phyloP scores from a whole-genome alignment of 2,797 vertebrate genomes.

The Orestias chungarensis region DNA sequence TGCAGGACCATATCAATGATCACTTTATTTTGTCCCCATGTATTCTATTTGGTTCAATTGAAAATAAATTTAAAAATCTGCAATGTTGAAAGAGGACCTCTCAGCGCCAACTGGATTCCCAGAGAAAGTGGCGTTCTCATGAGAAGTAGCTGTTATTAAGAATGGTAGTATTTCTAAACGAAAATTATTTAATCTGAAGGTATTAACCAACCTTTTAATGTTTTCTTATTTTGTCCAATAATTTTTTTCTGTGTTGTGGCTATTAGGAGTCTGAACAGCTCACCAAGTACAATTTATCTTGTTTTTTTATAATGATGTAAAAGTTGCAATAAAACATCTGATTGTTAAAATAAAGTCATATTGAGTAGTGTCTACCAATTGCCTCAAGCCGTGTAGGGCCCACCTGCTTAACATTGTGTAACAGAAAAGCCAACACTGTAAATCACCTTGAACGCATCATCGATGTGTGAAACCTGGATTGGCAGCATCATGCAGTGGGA shows the following conservation, averaged over 20 bases:
- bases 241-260: neutral
- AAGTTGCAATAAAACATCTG: neutral
- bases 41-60: constrained; percentile 22
- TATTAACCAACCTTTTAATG: neutral
- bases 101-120: constrained; percentile 37
- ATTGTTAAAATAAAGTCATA: neutral
- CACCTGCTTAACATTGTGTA: neutral
- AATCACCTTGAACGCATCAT: neutral
- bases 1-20: constrained; percentile 10
- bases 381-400: neutral
- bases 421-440: neutral
- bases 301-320: neutral
- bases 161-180: constrained; percentile 1
- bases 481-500: neutral
- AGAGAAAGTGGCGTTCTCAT: constrained; percentile 19
- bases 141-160: constrained; percentile 47
- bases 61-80: constrained; percentile 53
- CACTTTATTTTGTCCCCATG: constrained; percentile 34
- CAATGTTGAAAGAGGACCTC: constrained; percentile 39
- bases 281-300: neutral
- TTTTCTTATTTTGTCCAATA: neutral
- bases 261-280: neutral
- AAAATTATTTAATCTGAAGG: neutral
- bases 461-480: neutral
- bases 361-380: neutral